These are phyloP conservation scores for Ptilonorhynchus violaceus DNA, from an alignment of 2,113 vertebrate species.

Conservation along the genomic window DNA sequence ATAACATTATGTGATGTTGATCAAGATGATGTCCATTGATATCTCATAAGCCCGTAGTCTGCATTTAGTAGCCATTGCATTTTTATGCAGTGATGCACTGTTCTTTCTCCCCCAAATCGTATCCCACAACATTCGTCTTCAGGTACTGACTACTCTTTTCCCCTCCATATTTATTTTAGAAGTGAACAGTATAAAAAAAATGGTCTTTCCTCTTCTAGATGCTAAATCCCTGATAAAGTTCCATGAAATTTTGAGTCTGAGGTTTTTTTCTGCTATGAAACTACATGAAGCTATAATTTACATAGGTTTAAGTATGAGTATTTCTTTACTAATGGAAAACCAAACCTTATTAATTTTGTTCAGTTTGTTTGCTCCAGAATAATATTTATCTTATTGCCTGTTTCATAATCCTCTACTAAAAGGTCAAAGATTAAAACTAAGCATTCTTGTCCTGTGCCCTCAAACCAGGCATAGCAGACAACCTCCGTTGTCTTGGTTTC, in stretches of 20 bases:
- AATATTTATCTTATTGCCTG: background rate
- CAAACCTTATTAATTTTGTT: background rate
- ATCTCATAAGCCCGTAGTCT: background rate
- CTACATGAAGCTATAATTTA: background rate
- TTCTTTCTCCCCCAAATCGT: background rate
- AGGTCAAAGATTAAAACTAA: background rate
- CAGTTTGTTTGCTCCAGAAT: background rate
- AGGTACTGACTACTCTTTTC: background rate
- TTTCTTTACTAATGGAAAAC: background rate
- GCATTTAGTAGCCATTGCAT: background rate
- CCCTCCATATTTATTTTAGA: background rate
- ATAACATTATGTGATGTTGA: background rate
- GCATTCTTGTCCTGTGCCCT: background rate
- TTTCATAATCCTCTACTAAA: conserved; percentile 5
- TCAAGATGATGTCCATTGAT: background rate
- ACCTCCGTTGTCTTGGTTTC: background rate
- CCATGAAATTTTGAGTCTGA: background rate
- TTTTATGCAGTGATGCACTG: background rate
- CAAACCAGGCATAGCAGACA: background rate
- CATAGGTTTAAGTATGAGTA: background rate
- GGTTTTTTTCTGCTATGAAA: background rate
- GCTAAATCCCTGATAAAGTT: background rate
- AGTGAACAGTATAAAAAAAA: background rate
- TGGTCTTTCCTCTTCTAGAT: background rate
- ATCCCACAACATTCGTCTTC: background rate